Conservation (phyloP, 1,140 invertebrate genomes). For the Nasonia giraulti region DNA sequence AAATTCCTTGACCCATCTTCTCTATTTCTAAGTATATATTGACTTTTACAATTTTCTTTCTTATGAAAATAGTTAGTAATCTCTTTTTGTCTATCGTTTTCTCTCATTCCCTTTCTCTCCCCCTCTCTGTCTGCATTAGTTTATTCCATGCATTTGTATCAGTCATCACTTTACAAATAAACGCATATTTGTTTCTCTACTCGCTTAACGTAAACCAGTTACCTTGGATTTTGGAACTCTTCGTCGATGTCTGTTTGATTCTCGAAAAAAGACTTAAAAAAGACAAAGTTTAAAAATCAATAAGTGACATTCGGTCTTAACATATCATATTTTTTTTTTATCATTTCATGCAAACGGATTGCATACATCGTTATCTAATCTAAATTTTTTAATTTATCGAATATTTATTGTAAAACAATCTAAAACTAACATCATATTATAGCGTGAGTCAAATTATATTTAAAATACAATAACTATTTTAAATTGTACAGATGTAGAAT, state of each 20-base stretch:
- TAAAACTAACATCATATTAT: not conserved
- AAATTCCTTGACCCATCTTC: not conserved
- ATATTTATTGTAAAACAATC: not conserved
- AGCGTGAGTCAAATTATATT: not conserved
- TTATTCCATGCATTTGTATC: not conserved
- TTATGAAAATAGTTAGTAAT: slow-evolving; percentile 71
- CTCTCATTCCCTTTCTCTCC: slow-evolving; percentile 35
- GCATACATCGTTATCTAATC: not conserved
- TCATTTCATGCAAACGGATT: not conserved
- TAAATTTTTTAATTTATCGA: not conserved
- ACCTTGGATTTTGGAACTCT: slow-evolving; percentile 42
- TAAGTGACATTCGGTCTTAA: slow-evolving; percentile 34
- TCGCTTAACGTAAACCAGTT: slow-evolving; percentile 34
- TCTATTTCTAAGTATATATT: slow-evolving; percentile 64
- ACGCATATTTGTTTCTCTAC: slow-evolving; percentile 22
- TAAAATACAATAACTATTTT: not conserved
- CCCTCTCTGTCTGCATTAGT: slow-evolving; percentile 36
- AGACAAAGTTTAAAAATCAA: slow-evolving; percentile 42
- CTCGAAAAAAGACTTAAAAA: slow-evolving; percentile 48
- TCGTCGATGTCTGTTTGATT: slow-evolving; percentile 56
- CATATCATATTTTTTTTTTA: slow-evolving; percentile 18
- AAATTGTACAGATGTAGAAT: not conserved
- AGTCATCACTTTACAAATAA: slow-evolving; percentile 48
- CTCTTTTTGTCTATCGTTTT: slow-evolving; percentile 43
- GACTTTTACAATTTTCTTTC: slow-evolving; percentile 70